These are phyloP conservation scores for Fistularia tabacaria DNA, from an alignment of 2,797 vertebrate species.

Conservation along the genomic window DNA sequence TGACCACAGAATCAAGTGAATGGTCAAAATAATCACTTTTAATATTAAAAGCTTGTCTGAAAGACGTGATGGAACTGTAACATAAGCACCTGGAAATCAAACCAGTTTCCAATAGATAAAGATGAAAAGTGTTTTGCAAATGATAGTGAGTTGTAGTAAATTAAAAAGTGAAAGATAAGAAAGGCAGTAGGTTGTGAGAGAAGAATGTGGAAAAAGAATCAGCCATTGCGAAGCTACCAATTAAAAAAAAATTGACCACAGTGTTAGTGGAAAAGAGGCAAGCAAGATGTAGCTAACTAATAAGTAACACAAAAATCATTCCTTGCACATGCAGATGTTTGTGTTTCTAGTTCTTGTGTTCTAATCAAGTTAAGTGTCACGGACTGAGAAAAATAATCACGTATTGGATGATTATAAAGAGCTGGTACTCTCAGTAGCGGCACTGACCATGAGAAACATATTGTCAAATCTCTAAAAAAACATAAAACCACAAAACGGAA, in stretches of 20 bases:
- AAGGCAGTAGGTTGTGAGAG: slow-evolving; percentile 63
- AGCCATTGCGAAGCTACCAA: slow-evolving; percentile 81
- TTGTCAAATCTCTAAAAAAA: slow-evolving; percentile 5
- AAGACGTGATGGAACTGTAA: background rate
- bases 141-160: slow-evolving; percentile 15
- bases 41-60: background rate
- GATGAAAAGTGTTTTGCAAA: slow-evolving; percentile 1
- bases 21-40: slow-evolving; percentile 43
- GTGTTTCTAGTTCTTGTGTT: background rate
- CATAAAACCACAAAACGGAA: background rate
- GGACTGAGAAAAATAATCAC: background rate
- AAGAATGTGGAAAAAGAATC: slow-evolving; percentile 55
- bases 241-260: slow-evolving; percentile 62
- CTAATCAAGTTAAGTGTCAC: background rate
- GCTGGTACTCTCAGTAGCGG: slow-evolving; percentile 1
- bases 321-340: slow-evolving; percentile 5
- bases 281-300: slow-evolving; percentile 20
- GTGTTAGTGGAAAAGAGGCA: slow-evolving; percentile 49
- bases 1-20: slow-evolving; percentile 3
- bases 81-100: slow-evolving; percentile 2
- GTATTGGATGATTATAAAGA: background rate
- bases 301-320: slow-evolving; percentile 14
- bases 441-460: background rate
- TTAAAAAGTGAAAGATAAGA: slow-evolving; percentile 1
- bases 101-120: slow-evolving; percentile 2